Conservation (phyloP, 2,888 invertebrate genomes). For the Sinopyrophorus schimmeli region DNA sequence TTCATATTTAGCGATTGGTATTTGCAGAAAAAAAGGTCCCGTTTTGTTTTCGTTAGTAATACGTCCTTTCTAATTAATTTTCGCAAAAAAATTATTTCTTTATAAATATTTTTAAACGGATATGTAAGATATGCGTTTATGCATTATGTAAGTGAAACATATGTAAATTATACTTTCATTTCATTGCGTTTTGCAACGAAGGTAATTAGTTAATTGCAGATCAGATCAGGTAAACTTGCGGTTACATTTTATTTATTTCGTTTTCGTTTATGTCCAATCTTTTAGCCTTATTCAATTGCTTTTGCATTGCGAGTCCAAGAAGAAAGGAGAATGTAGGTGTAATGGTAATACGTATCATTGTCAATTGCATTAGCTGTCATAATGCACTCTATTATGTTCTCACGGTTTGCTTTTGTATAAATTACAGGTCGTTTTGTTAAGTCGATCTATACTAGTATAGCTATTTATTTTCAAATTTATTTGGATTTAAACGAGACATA, state of each 20-base stretch:
- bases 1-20: no score
- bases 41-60: no score
- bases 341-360: slow-evolving; percentile 18
- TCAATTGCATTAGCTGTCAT: slow-evolving; percentile 21
- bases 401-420: slow-evolving; percentile 13
- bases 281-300: neutral
- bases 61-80: no score
- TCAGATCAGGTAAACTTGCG: slow-evolving; percentile 21
- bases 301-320: neutral
- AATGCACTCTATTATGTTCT: slow-evolving; percentile 15
- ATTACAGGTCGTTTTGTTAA: no score
- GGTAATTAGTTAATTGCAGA: slow-evolving; percentile 30
- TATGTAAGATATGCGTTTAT: no score
- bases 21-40: no score
- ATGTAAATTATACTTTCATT: slow-evolving; percentile 31
- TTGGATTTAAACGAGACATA: no score
- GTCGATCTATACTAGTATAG: no score
- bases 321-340: slow-evolving; percentile 18
- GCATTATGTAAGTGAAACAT: slow-evolving; percentile 22
- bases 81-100: no score
- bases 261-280: neutral
- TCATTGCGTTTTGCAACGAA: slow-evolving; percentile 23
- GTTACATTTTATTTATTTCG: slow-evolving; percentile 10
- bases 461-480: no score
- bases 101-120: no score